phyloP scores from a whole-genome alignment of 1,140 invertebrate genomes.

The Subanguina moxae region DNA sequence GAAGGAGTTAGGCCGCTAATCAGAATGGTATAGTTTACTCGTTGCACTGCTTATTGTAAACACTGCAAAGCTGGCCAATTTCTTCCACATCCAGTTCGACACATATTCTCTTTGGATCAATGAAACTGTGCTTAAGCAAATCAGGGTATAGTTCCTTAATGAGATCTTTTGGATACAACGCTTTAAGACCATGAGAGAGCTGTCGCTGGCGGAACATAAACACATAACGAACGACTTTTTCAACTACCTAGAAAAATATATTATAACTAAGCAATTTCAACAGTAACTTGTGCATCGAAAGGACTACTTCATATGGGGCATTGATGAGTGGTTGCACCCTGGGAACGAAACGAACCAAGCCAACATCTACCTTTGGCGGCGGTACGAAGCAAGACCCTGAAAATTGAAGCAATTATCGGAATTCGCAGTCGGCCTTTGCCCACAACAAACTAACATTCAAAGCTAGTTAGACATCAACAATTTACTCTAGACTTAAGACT shows the following conservation, averaged over 20 bases:
- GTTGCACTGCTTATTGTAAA: neutral
- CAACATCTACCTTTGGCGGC: constrained; percentile 3
- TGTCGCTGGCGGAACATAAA: neutral
- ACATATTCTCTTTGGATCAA: constrained; percentile 3
- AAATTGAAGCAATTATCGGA: constrained; percentile 1
- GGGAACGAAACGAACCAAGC: constrained; percentile 7
- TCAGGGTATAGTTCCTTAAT: neutral
- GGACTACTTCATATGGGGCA: constrained; percentile 12
- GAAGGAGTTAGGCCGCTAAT: neutral
- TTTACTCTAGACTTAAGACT: neutral
- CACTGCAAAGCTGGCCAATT: neutral
- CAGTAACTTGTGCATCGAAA: too few relatives aligned
- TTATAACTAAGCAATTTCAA: neutral
- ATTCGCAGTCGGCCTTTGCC: too few relatives aligned
- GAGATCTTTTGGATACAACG: neutral
- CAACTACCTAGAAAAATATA: neutral
- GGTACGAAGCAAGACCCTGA: constrained; percentile 12
- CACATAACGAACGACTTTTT: neutral
- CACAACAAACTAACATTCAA: neutral
- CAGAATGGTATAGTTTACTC: neutral
- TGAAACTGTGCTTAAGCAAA: neutral
- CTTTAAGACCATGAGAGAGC: neutral
- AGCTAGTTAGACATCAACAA: neutral
- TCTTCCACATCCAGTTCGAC: constrained; percentile 1
- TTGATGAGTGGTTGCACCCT: neutral